Percentiles rank a stretch among this genome's conserved stretches.
Conservation (phyloP, 2,888 invertebrate genomes). For the Phalera bucephala region DNA sequence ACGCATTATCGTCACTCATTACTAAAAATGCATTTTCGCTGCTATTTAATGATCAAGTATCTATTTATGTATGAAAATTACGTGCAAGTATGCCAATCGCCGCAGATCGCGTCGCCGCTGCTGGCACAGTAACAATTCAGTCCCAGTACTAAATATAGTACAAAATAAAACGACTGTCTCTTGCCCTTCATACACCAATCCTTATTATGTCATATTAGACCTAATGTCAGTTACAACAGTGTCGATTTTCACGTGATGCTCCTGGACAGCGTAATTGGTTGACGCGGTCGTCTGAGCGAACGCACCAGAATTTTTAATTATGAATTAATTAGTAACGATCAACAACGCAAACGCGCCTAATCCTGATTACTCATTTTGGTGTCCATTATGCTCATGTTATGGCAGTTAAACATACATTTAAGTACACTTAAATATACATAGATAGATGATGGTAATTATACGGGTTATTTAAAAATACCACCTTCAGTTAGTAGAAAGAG, state of each 20-base stretch:
- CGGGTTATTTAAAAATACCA: too few relatives aligned
- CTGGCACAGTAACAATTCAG: conserved; percentile 80
- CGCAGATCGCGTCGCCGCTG: conserved; percentile 56
- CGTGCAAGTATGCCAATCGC: conserved; percentile 60
- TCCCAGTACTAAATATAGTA: conserved; percentile 79
- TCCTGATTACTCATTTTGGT: conserved; percentile 53
- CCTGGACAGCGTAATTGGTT: conserved; percentile 68
- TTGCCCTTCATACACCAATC: conserved; percentile 75
- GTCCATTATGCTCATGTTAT: conserved; percentile 24
- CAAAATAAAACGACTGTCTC: conserved; percentile 82
- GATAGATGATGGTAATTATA: too few relatives aligned
- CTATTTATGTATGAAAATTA: conserved; percentile 30
- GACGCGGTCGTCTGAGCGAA: conserved; percentile 70
- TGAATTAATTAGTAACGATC: conserved; percentile 80
- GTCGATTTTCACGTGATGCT: conserved; percentile 52
- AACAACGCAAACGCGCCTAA: conserved; percentile 75
- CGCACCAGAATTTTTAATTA: conserved; percentile 82
- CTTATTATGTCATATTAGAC: conserved; percentile 54
- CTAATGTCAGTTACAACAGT: conserved; percentile 48
- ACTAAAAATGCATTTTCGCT: too few relatives aligned
- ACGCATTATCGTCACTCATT: neutral
- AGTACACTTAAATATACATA: too few relatives aligned
- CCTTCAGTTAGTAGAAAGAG: too few relatives aligned
- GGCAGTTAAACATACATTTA: conserved; percentile 18
- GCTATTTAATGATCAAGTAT: too few relatives aligned